Evolutionary conservation across 2,797 vertebrate species (phyloP), one percentile per base, ranked within the genome.

Genomic region (Allobates femoralis): DNA sequence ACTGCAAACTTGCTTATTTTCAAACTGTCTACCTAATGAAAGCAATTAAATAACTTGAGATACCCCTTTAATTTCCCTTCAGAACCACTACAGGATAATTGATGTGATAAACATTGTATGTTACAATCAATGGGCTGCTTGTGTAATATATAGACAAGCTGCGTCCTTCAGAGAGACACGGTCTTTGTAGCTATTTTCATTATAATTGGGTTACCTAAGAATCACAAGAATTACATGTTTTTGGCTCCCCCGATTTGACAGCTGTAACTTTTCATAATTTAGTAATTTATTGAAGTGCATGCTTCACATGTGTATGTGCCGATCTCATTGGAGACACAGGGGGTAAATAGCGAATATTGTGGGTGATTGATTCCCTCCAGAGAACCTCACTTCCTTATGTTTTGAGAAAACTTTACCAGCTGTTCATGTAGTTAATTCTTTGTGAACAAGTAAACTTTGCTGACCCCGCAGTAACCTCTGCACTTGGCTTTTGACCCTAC

Each of bases 371-470:
- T 41, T 85, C 71, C 28, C 75, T 64, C 16, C 50, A 58, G 74
- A 67, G 74, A 64, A 76, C 51, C 18, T 81, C 62, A 74, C 64
- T 32, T 51, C 85, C 37, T 81, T 55, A 66, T 83, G 73, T 83
- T 86, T 86, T 69, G 71, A 69, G 51, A 78, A 86, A 81, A 71
- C 80, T 77, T n/a, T 21, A 69, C 79, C 85, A 86, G 85, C 85
- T 86, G 85, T 21, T 56, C 21, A 30, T 86, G 79, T 51, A 82
- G 62, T 86, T 86, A 69, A 56, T 83, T 69, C 85, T 83, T 86
- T 86, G 85, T 86, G 85, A 86, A 83, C 85, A 86, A 86, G 85
- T 82, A 86, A 82, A 86, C 34, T 67, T 83, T 30, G 79, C 79
- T 50, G 85, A 53, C 85, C 85, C 60, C n/a, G 37, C 15, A 37